These are phyloP conservation scores for Lineus longissimus DNA, from an alignment of 1,140 invertebrate species.

Conservation along the genomic window DNA sequence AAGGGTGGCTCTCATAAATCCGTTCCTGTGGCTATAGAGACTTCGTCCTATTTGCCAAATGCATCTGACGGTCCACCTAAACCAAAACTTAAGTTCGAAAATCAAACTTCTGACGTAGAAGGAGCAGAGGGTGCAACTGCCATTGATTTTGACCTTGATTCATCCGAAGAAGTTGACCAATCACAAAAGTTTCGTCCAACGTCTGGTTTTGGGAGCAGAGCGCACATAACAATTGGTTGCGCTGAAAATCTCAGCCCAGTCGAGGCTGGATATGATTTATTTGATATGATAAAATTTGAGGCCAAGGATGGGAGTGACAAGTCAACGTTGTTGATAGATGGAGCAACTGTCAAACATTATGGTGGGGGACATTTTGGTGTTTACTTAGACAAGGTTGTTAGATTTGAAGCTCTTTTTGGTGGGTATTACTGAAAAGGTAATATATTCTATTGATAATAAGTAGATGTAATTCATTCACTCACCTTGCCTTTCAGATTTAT, in stretches of 20 bases:
- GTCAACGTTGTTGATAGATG: conserved; percentile 12
- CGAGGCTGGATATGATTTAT: conserved; percentile 24
- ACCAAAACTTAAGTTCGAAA: too few relatives aligned
- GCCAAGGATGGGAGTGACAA: not conserved
- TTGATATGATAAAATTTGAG: conserved; percentile 28
- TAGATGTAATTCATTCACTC: too few relatives aligned
- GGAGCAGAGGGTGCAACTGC: not conserved
- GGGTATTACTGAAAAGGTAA: conserved; percentile 26
- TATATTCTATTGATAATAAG: too few relatives aligned
- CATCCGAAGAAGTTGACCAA: too few relatives aligned
- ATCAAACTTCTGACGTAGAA: too few relatives aligned
- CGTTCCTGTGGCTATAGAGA: too few relatives aligned
- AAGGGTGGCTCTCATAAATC: too few relatives aligned
- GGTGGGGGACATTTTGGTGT: conserved; percentile 23
- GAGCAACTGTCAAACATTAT: conserved; percentile 17
- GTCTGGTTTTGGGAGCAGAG: conserved; percentile 17
- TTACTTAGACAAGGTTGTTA: conserved; percentile 19
- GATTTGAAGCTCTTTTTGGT: conserved; percentile 16
- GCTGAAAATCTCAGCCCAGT: conserved; percentile 18
- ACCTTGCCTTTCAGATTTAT: too few relatives aligned
- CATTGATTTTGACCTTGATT: too few relatives aligned
- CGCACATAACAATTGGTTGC: conserved; percentile 32
- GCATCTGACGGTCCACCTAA: too few relatives aligned
- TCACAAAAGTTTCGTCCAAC: not conserved
- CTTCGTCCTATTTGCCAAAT: too few relatives aligned